Conservation (phyloP, 1,140 invertebrate genomes). For the Solenopsis invicta region DNA sequence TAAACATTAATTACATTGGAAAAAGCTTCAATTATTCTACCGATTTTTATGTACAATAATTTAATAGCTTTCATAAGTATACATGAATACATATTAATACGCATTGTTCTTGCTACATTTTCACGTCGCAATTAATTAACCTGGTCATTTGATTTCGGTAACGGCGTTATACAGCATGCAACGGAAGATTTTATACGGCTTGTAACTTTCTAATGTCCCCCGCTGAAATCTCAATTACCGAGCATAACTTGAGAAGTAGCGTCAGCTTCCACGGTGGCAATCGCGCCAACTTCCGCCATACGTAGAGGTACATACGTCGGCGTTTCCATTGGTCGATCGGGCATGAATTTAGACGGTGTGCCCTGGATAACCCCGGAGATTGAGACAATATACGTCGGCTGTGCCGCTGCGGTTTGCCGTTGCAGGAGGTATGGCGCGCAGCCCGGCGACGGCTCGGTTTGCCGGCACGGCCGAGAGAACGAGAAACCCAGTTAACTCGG, state of each 20-base stretch:
- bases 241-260: slow-evolving; percentile 40
- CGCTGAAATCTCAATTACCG: slow-evolving; percentile 48
- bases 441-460: not conserved
- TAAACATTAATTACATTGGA: not conserved
- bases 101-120: not conserved
- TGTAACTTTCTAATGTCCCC: slow-evolving; percentile 50
- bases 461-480: slow-evolving; percentile 50
- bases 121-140: not conserved
- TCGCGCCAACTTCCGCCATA: slow-evolving; percentile 38
- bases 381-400: slow-evolving; percentile 69
- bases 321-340: slow-evolving; percentile 66
- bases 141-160: not conserved
- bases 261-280: slow-evolving; percentile 11
- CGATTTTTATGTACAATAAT: not conserved
- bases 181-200: slow-evolving; percentile 3
- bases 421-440: slow-evolving; percentile 27
- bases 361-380: slow-evolving; percentile 53
- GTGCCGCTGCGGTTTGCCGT: slow-evolving; percentile 47
- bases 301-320: slow-evolving; percentile 21
- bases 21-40: not conserved
- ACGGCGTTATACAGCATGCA: not conserved
- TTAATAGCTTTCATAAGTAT: not conserved
- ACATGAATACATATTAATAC: not conserved
- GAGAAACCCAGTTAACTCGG: slow-evolving; percentile 76
- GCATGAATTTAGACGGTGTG: slow-evolving; percentile 54